Evolutionary conservation across 1,140 invertebrate species (phyloP).

Genomic region (Stenopsyche tienmushanensis): DNA sequence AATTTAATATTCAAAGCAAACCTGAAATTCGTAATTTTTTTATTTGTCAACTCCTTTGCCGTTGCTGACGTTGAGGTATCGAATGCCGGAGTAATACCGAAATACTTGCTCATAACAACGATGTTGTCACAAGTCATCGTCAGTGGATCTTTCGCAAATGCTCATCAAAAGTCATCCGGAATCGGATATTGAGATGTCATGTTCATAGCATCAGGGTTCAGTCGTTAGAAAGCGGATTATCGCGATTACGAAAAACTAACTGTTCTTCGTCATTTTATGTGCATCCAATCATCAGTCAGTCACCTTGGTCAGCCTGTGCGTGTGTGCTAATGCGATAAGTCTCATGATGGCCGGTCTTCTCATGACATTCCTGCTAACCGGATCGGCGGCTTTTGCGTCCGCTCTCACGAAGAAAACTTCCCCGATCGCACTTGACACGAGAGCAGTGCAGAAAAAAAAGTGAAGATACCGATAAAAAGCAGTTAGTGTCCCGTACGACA

Average conservation of each 20-base stretch:
- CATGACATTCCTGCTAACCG: slow-evolving; percentile 15
- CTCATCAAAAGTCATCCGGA: no score
- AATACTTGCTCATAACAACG: no score
- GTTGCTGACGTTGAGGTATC: no score
- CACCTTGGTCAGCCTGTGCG: slow-evolving; percentile 25
- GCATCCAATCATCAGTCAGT: slow-evolving; percentile 24
- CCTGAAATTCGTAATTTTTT: no score
- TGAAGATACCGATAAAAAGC: not conserved
- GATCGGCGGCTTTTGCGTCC: slow-evolving; percentile 8
- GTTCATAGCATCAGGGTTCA: not conserved
- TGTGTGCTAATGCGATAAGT: not conserved
- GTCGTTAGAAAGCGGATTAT: not conserved
- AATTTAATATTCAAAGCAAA: no score
- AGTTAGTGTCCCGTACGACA: no score
- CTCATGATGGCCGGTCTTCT: not conserved
- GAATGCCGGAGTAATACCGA: no score
- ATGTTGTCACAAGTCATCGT: no score
- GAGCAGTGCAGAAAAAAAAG: not conserved
- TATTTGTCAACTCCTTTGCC: no score
- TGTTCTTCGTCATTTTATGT: not conserved
- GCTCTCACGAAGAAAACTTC: not conserved
- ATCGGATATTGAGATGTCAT: not conserved
- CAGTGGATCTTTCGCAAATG: no score
- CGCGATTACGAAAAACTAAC: slow-evolving; percentile 15
- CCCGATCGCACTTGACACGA: not conserved